Conservation (phyloP, 1,140 invertebrate genomes). For the Pseudomyrmex concolor region DNA sequence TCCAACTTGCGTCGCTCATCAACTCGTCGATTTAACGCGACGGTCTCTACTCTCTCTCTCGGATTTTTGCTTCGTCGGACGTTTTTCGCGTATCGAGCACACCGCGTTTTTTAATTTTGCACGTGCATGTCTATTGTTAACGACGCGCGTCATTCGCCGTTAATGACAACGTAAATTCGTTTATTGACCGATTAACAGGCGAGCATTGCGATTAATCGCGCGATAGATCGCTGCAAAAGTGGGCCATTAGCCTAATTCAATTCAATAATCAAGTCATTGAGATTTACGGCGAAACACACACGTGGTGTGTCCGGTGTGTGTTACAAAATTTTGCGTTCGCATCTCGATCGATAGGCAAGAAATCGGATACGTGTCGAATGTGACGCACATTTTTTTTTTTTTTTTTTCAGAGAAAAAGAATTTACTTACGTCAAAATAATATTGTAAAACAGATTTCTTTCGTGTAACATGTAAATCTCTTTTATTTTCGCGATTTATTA, state of each 20-base stretch:
- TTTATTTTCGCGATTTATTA: not conserved
- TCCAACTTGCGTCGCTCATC: not conserved
- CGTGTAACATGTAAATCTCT: no score
- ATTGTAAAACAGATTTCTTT: no score
- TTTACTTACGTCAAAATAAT: no score
- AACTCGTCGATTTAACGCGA: constrained; percentile 18
- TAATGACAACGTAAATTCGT: constrained; percentile 49
- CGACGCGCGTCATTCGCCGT: constrained; percentile 6
- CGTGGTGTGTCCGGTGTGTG: no score
- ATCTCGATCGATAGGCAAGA: not conserved
- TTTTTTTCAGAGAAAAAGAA: no score
- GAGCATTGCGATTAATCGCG: constrained; percentile 32
- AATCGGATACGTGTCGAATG: no score
- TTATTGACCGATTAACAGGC: constrained; percentile 7
- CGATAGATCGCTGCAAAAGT: constrained; percentile 29
- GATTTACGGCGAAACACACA: not conserved
- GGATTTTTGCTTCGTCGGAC: not conserved
- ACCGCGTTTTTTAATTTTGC: constrained; percentile 10
- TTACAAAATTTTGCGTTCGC: not conserved
- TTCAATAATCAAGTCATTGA: constrained; percentile 31
- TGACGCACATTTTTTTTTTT: no score
- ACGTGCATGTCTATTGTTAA: not conserved
- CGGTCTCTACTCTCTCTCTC: not conserved
- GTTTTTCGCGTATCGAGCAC: no score
- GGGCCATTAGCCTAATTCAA: constrained; percentile 30